A percentile compares a stretch with the other conserved stretches of the same genome.
These are phyloP conservation scores for Marcusenius ussheri DNA, from an alignment of 2,113 vertebrate species.

Conservation along the genomic window DNA sequence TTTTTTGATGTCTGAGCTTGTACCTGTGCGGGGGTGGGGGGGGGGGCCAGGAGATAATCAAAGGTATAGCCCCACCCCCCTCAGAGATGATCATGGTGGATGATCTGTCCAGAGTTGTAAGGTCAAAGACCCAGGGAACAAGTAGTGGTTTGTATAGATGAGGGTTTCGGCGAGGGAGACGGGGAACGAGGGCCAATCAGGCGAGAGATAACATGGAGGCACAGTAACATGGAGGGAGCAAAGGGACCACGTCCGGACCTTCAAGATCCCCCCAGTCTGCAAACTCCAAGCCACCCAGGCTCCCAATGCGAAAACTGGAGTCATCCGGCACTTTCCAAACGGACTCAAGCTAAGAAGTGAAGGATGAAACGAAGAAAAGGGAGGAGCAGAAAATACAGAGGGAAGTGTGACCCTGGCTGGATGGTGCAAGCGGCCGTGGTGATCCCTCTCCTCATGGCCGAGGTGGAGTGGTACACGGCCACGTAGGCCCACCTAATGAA, in stretches of 20 bases:
- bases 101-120: too few relatives aligned
- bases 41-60: too few relatives aligned
- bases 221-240: too few relatives aligned
- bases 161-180: too few relatives aligned
- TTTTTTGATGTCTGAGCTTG: background rate
- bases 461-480: background rate
- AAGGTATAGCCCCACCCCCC: too few relatives aligned
- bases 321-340: background rate
- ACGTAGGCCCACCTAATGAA: slow-evolving; percentile 19
- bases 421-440: background rate
- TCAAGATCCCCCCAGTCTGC: background rate
- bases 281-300: background rate
- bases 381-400: background rate
- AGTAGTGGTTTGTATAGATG: too few relatives aligned
- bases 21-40: background rate
- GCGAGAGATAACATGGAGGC: too few relatives aligned
- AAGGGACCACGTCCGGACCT: background rate
- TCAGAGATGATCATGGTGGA: too few relatives aligned
- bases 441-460: background rate
- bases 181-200: too few relatives aligned
- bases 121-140: too few relatives aligned
- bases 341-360: background rate
- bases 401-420: background rate
- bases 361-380: background rate
- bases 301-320: background rate